A percentile compares a stretch with the other conserved stretches of the same genome.
phyloP scores from a whole-genome alignment of 1,140 invertebrate species.

The Orussus abietinus region DNA sequence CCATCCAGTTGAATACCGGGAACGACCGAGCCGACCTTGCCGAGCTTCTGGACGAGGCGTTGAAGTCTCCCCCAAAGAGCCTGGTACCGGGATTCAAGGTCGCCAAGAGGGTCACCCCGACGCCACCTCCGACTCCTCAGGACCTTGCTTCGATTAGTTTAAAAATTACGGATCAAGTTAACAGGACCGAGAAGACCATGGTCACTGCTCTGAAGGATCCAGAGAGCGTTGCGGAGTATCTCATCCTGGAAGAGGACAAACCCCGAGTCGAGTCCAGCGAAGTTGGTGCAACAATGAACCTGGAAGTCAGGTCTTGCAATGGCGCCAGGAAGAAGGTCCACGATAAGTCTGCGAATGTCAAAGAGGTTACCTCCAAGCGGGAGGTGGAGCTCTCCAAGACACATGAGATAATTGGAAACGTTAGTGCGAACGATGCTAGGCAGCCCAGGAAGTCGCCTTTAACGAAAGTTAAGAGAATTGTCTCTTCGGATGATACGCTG shows the following conservation, averaged over 20 bases:
- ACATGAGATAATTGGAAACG: conserved; percentile 26
- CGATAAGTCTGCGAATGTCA: conserved; percentile 5
- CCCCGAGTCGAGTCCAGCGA: background rate
- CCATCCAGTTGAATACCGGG: conserved; percentile 20
- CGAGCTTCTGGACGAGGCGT: conserved; percentile 8
- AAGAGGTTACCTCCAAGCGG: conserved; percentile 31
- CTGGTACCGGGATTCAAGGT: background rate
- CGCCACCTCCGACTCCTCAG: conserved; percentile 12
- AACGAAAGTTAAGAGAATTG: conserved; percentile 27
- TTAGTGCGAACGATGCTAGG: conserved; percentile 34
- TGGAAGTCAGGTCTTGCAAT: conserved; percentile 1
- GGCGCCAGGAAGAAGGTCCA: conserved; percentile 17
- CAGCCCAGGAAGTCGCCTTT: conserved; percentile 22
- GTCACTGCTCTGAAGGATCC: conserved; percentile 33
- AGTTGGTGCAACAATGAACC: background rate
- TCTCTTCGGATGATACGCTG: conserved; percentile 33
- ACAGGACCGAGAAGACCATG: conserved; percentile 28
- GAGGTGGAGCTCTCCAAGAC: conserved; percentile 33
- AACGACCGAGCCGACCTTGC: conserved; percentile 2
- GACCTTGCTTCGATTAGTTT: conserved; percentile 19
- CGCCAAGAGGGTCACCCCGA: background rate
- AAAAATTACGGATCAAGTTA: conserved; percentile 30
- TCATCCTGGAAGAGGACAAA: conserved; percentile 35
- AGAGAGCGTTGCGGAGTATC: conserved; percentile 39
- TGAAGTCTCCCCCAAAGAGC: background rate